Percentiles rank a stretch among this genome's conserved stretches.
Evolutionary conservation across 1,140 invertebrate species (phyloP).

Genomic region (Trichogramma pretiosum): DNA sequence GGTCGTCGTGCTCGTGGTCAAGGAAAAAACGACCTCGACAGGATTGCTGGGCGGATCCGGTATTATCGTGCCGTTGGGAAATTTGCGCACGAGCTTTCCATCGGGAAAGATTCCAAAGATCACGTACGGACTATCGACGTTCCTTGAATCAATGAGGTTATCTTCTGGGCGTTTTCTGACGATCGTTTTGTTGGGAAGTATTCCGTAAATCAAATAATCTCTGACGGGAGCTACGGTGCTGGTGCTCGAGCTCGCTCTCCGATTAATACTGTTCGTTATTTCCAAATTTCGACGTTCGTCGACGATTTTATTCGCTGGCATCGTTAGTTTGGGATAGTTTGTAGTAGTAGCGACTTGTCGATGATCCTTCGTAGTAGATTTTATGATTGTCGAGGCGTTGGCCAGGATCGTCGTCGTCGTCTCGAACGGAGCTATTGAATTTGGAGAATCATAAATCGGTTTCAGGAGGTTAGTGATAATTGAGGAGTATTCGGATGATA

Average conservation of each 20-base stretch:
- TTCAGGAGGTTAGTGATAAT: too few relatives aligned
- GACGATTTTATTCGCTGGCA: too few relatives aligned
- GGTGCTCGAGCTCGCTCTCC: slow-evolving; percentile 34
- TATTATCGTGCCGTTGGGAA: slow-evolving; percentile 63
- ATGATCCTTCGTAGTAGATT: slow-evolving; percentile 33
- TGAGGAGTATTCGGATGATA: slow-evolving; percentile 10
- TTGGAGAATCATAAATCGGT: too few relatives aligned
- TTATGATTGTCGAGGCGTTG: neutral
- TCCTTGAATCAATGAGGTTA: slow-evolving; percentile 54
- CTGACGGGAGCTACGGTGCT: slow-evolving; percentile 46
- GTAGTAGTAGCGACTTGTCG: slow-evolving; percentile 25
- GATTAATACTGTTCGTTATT: slow-evolving; percentile 29
- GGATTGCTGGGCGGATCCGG: slow-evolving; percentile 52
- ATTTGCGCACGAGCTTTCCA: slow-evolving; percentile 63
- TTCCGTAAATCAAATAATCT: slow-evolving; percentile 62
- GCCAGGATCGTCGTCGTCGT: neutral
- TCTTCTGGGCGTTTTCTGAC: slow-evolving; percentile 61
- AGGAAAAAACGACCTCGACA: slow-evolving; percentile 43
- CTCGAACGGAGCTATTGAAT: neutral
- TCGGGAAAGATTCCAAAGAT: slow-evolving; percentile 64
- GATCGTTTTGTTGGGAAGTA: slow-evolving; percentile 65
- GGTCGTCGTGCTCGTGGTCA: slow-evolving; percentile 36
- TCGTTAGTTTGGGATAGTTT: slow-evolving; percentile 1
- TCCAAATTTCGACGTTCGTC: too few relatives aligned
- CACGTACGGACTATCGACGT: slow-evolving; percentile 58